These are phyloP conservation scores for Psephotus haematonotus DNA, from an alignment of 2,113 vertebrate species.

Conservation along the genomic window DNA sequence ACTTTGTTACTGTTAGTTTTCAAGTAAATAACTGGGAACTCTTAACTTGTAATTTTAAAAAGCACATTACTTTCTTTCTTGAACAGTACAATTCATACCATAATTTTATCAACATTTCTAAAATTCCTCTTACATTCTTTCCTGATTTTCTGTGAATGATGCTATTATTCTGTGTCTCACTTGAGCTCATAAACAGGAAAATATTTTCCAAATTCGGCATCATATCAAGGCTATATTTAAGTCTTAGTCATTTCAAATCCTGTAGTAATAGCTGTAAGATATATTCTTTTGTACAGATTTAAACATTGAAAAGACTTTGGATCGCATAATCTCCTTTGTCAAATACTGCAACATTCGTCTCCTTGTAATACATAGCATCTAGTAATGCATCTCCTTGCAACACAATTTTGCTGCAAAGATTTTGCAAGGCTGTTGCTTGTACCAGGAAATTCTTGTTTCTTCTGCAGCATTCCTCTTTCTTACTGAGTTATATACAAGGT, in stretches of 20 bases:
- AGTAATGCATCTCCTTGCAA: background rate
- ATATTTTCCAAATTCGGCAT: conserved; percentile 15
- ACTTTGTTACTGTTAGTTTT: background rate
- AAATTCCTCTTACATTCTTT: background rate
- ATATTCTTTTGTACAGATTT: background rate
- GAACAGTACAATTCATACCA: background rate
- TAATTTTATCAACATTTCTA: background rate
- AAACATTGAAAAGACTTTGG: background rate
- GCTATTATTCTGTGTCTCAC: background rate
- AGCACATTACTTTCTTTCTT: background rate
- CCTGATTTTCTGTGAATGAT: conserved; percentile 23
- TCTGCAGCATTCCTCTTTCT: background rate
- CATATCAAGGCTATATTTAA: background rate
- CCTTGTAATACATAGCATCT: background rate
- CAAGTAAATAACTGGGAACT: background rate
- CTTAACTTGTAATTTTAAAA: background rate
- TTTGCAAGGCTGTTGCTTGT: background rate
- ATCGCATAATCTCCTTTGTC: background rate
- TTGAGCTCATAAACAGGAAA: conserved; percentile 42
- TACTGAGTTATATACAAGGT: background rate
- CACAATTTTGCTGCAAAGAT: background rate
- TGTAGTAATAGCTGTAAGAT: background rate
- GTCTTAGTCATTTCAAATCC: background rate
- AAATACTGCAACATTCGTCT: background rate
- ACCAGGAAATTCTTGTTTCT: background rate